Percentiles rank a stretch among this genome's conserved stretches.
These are phyloP conservation scores for Sialia sialis DNA, from an alignment of 2,113 vertebrate genomes.

Conservation along the genomic window DNA sequence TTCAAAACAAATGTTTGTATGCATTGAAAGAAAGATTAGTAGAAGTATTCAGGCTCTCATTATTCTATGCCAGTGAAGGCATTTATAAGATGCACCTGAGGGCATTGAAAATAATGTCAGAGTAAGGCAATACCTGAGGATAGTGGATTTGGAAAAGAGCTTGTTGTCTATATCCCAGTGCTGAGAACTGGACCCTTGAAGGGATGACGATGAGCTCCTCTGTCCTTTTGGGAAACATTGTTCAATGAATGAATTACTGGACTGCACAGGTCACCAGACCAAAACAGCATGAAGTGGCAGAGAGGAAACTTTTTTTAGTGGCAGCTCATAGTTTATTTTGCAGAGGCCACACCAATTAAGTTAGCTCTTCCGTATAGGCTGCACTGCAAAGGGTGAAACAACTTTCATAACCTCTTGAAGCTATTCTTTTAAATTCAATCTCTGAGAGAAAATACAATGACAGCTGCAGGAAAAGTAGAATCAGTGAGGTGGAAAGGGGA, in stretches of 20 bases:
- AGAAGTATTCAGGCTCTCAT: not conserved
- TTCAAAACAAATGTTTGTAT: not conserved
- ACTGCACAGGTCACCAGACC: not conserved
- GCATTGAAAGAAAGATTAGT: not conserved
- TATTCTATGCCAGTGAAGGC: not conserved
- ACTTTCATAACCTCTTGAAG: not conserved
- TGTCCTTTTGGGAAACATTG: not conserved
- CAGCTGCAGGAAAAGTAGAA: conserved; percentile 10
- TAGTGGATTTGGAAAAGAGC: not conserved
- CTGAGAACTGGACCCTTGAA: not conserved
- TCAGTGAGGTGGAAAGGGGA: not conserved
- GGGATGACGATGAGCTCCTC: not conserved
- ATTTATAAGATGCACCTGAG: not conserved
- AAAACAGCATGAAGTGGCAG: not conserved
- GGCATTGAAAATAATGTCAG: not conserved
- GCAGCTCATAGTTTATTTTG: not conserved
- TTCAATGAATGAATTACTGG: not conserved
- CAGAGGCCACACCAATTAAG: not conserved
- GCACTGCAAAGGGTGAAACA: not conserved
- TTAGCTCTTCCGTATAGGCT: not conserved
- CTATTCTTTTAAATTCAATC: not conserved
- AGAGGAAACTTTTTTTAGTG: not conserved
- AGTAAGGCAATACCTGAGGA: not conserved
- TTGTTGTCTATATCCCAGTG: not conserved
- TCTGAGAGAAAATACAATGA: not conserved